Evolutionary conservation across 2,797 vertebrate genomes (phyloP).

Genomic region (Chelon auratus): DNA sequence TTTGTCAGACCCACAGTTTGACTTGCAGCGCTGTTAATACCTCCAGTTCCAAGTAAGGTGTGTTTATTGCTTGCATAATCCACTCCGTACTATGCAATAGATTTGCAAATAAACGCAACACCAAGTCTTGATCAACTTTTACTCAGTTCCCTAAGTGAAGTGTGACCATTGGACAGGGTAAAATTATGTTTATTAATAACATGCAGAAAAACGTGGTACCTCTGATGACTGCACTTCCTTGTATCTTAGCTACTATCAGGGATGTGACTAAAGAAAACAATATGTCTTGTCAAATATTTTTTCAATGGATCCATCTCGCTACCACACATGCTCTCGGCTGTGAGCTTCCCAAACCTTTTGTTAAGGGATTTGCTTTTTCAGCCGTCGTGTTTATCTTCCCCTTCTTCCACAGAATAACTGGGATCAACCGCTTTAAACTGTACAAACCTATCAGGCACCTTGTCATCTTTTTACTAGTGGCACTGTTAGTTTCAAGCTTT

Average conservation of each 20-base stretch:
- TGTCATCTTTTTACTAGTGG: background rate
- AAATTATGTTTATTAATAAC: background rate
- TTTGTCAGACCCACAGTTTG: background rate
- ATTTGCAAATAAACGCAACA: no score
- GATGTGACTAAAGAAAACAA: background rate
- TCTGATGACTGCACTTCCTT: background rate
- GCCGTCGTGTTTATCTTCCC: conserved; percentile 42
- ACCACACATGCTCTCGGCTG: background rate
- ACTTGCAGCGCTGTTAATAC: background rate
- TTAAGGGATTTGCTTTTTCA: conserved; percentile 46
- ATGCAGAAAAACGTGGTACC: conserved; percentile 5
- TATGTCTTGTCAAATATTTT: background rate
- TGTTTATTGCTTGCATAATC: background rate
- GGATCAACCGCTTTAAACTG: conserved; percentile 23
- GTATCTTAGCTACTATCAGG: background rate
- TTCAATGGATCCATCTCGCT: no score
- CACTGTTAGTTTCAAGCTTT: background rate
- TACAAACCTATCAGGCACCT: conserved; percentile 14
- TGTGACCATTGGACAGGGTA: no score
- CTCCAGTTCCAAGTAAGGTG: background rate
- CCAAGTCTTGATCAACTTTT: no score
- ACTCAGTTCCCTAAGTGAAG: no score
- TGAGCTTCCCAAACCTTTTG: conserved; percentile 34
- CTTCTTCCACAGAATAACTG: conserved; percentile 34
- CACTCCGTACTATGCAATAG: no score